Evolutionary conservation across 30 jellyfish, hydroid and myxozoan genomes (phyloP).

Genomic region (Chrysaora quinquecirrha): DNA sequence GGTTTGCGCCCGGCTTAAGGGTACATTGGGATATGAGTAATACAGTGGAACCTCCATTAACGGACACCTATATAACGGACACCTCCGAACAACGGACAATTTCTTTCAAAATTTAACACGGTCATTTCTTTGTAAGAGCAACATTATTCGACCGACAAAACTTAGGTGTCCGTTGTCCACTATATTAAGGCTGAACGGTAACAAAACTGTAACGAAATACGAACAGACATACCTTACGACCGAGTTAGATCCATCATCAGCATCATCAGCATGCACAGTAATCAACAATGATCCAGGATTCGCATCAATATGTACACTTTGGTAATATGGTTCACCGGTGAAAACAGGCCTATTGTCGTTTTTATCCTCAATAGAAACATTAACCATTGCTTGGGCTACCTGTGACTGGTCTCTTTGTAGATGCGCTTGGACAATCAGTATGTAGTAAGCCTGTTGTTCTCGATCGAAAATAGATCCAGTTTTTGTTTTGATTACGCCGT

Average conservation of each 20-base stretch:
- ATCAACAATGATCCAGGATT: slow-evolving; percentile 55
- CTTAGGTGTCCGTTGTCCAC: too few relatives aligned
- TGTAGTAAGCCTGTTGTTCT: slow-evolving; percentile 56
- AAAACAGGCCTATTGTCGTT: slow-evolving; percentile 89
- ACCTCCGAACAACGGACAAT: too few relatives aligned
- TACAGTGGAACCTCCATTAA: too few relatives aligned
- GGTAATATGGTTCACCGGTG: slow-evolving; percentile 64
- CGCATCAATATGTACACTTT: slow-evolving; percentile 84
- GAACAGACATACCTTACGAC: slow-evolving; percentile 85
- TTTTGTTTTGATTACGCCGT: slow-evolving; percentile 68
- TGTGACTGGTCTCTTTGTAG: slow-evolving; percentile 45
- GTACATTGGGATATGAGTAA: too few relatives aligned
- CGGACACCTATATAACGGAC: too few relatives aligned
- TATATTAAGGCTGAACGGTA: too few relatives aligned
- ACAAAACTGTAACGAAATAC: too few relatives aligned
- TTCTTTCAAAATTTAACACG: too few relatives aligned
- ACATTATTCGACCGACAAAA: not conserved
- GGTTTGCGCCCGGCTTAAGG: too few relatives aligned
- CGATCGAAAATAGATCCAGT: slow-evolving; percentile 71
- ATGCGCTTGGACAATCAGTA: slow-evolving; percentile 80
- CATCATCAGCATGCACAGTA: slow-evolving; percentile 77
- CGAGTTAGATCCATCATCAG: slow-evolving; percentile 84
- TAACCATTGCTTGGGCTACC: slow-evolving; percentile 85
- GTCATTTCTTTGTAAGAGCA: too few relatives aligned
- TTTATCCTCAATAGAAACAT: slow-evolving; percentile 75